Conservation (phyloP, 1,140 invertebrate genomes). For the Drosophila murphyi region DNA sequence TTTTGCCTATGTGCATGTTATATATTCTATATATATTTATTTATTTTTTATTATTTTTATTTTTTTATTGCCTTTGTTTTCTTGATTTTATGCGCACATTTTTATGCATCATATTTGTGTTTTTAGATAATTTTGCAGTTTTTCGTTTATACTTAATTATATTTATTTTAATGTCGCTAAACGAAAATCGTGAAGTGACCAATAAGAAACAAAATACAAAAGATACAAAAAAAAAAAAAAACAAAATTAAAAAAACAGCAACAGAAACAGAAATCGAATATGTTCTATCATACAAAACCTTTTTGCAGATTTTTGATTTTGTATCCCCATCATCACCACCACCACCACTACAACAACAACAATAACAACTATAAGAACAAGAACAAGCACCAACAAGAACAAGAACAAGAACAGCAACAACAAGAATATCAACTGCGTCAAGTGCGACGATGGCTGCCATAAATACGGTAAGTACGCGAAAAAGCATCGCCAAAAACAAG, state of each 20-base stretch:
- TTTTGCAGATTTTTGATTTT: constrained; percentile 83
- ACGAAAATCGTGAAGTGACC: constrained; percentile 21
- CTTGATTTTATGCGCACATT: constrained; percentile 67
- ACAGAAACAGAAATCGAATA: constrained; percentile 65
- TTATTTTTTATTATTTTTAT: constrained; percentile 45
- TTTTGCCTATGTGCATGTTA: constrained; percentile 23
- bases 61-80: constrained; percentile 8
- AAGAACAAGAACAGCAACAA: constrained; percentile 56
- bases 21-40: constrained; percentile 3
- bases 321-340: constrained; percentile 82
- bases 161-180: constrained; percentile 41
- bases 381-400: constrained; percentile 57
- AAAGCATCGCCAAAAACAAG: constrained; percentile 38
- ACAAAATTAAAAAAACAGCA: constrained; percentile 39
- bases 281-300: constrained; percentile 75
- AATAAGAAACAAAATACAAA: constrained; percentile 35
- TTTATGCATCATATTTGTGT: constrained; percentile 65
- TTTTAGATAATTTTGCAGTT: constrained; percentile 39
- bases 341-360: constrained; percentile 75
- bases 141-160: constrained; percentile 2
- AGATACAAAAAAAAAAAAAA: constrained; percentile 43
- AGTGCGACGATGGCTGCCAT: constrained; percentile 83
- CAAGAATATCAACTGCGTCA: constrained; percentile 70
- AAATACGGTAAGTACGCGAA: constrained; percentile 83
- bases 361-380: constrained; percentile 62